A percentile compares a stretch with the other conserved stretches of the same genome.
These are phyloP conservation scores for Bombus consobrinus DNA, from an alignment of 1,140 invertebrate genomes.

Conservation along the genomic window DNA sequence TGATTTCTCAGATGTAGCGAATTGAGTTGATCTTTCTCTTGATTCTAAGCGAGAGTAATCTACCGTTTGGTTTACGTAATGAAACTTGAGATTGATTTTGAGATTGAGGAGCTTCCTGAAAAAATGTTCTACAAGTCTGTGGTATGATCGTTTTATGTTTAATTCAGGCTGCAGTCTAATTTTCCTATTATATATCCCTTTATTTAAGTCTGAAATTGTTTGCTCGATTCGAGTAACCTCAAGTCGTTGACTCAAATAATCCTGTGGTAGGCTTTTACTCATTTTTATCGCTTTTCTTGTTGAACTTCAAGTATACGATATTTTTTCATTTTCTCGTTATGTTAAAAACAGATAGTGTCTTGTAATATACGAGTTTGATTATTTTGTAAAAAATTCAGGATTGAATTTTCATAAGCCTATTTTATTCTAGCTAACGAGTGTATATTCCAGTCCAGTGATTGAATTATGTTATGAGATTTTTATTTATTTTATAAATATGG, in stretches of 20 bases:
- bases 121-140: neutral
- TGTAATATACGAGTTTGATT: neutral
- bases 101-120: neutral
- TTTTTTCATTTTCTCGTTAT: neutral
- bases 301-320: no score
- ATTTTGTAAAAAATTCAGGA: neutral
- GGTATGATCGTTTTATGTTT: neutral
- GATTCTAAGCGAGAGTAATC: neutral
- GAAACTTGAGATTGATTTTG: slow-evolving; percentile 2
- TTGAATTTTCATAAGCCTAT: neutral
- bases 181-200: neutral
- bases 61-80: slow-evolving; percentile 17
- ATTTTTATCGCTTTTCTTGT: no score
- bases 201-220: neutral
- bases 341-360: neutral
- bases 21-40: neutral
- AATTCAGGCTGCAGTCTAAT: neutral
- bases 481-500: no score
- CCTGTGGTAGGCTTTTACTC: no score
- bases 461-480: no score
- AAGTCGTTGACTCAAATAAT: neutral
- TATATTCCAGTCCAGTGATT: no score
- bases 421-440: no score
- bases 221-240: neutral
- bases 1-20: neutral